Percentiles rank a stretch among this genome's conserved stretches.
Evolutionary conservation across 35 echinoderm and acorn worm genomes (phyloP).

Genomic region (Heliocidaris tuberculata): DNA sequence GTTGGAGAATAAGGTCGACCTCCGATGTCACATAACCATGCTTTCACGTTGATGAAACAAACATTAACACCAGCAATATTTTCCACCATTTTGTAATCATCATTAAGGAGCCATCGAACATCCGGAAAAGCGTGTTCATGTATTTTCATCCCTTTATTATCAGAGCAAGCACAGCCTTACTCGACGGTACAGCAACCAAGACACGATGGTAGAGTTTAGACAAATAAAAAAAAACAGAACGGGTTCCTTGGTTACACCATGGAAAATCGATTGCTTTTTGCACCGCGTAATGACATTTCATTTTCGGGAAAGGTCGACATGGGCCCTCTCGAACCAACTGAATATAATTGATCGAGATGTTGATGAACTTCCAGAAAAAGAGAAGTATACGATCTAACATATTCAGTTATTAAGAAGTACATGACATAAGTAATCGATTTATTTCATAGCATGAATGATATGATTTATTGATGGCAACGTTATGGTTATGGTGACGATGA

Average conservation of each 20-base stretch:
- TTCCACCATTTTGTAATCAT: no score
- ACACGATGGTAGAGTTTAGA: no score
- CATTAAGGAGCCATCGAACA: no score
- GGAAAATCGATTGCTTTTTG: slow-evolving; percentile 5
- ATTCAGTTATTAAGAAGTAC: neutral
- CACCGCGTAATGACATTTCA: neutral
- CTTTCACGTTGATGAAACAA: no score
- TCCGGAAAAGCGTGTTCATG: no score
- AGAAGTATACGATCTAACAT: neutral
- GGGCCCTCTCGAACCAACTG: neutral
- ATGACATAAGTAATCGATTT: neutral
- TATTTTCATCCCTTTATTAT: no score
- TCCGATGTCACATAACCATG: no score
- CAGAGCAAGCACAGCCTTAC: no score
- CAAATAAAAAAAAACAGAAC: neutral
- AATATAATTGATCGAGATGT: neutral
- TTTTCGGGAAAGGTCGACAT: neutral
- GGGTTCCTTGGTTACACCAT: neutral
- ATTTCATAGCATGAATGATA: neutral
- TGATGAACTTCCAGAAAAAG: neutral
- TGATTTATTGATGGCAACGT: neutral
- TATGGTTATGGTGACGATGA: neutral
- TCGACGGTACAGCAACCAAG: no score
- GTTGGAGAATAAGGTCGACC: no score
- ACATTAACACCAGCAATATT: no score